Percentiles rank a stretch among this genome's conserved stretches.
Evolutionary conservation across 2,113 vertebrate species (phyloP).

Genomic region (Coptodon rendalli): DNA sequence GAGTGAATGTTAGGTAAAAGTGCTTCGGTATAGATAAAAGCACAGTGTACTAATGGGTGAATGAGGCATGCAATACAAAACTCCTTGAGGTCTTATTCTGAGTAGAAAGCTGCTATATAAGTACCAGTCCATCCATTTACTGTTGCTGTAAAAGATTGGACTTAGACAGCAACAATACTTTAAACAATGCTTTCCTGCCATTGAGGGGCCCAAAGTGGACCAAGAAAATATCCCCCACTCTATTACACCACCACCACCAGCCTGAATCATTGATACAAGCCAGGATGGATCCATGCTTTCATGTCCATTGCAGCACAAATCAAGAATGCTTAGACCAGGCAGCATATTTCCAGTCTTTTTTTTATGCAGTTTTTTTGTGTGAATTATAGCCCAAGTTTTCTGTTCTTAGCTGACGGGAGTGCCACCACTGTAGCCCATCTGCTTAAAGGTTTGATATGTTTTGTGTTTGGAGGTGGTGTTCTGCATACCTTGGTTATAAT

Average conservation of each 20-base stretch:
- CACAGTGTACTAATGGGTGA: accelerated
- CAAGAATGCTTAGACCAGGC: background rate
- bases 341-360: background rate
- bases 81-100: background rate
- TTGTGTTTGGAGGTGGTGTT: background rate
- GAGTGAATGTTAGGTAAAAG: background rate
- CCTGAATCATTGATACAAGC: background rate
- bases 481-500: background rate
- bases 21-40: background rate
- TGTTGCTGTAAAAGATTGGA: background rate
- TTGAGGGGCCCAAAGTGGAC: background rate
- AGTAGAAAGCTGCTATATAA: background rate
- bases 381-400: background rate
- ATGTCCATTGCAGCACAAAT: background rate
- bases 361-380: background rate
- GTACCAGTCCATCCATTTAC: background rate
- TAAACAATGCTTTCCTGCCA: background rate
- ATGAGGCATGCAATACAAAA: accelerated
- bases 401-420: background rate
- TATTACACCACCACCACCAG: background rate
- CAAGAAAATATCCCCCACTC: background rate
- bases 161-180: accelerated
- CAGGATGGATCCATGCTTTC: background rate
- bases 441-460: background rate
- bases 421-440: background rate